Evolutionary conservation across 1,140 invertebrate species (phyloP).

Genomic region (Drosophila orena): DNA sequence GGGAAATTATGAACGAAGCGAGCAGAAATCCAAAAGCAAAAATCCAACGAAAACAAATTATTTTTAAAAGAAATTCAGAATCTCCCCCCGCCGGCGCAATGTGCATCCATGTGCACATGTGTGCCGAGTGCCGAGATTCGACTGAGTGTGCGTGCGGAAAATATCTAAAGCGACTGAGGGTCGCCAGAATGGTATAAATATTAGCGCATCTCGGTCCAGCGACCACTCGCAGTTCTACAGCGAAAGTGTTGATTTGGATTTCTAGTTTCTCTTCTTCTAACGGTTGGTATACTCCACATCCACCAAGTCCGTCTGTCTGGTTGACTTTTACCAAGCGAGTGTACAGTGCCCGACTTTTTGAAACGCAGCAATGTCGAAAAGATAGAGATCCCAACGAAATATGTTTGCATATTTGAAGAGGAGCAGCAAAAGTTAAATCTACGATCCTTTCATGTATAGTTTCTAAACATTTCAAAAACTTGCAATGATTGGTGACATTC

Average conservation of each 20-base stretch:
- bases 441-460: neutral
- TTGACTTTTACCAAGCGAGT: constrained; percentile 1
- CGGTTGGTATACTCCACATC: constrained; percentile 63
- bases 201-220: constrained; percentile 82
- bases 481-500: too few species aligned
- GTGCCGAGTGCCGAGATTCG: constrained; percentile 12
- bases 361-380: neutral
- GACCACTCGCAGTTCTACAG: constrained; percentile 85
- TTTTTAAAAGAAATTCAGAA: constrained; percentile 76
- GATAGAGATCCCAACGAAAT: neutral
- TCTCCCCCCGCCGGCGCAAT: constrained; percentile 67
- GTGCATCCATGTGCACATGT: constrained; percentile 73
- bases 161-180: constrained; percentile 69
- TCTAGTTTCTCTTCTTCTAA: constrained; percentile 68
- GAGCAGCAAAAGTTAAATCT: too few species aligned
- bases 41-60: constrained; percentile 63
- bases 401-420: neutral
- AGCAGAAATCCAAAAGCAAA: constrained; percentile 49
- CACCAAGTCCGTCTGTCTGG: constrained; percentile 8
- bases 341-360: constrained; percentile 12
- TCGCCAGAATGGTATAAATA: constrained; percentile 83
- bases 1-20: constrained; percentile 67
- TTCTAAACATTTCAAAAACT: too few species aligned
- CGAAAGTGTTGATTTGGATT: constrained; percentile 84
- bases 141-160: constrained; percentile 51